These are phyloP conservation scores for Craniophora ligustri DNA, from an alignment of 2,888 invertebrate genomes.

Conservation along the genomic window DNA sequence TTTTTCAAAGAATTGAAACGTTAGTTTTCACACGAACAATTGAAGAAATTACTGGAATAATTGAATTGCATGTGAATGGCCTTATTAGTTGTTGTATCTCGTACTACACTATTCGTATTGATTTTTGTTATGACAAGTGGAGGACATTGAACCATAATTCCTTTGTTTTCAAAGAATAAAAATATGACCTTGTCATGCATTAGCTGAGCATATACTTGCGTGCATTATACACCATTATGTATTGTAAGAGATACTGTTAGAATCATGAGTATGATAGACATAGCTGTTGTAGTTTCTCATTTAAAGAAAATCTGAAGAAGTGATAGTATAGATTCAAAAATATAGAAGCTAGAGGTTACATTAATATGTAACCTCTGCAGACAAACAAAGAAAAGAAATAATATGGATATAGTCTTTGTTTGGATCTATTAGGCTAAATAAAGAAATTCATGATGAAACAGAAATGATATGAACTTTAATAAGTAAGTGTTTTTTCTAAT, in stretches of 20 bases:
- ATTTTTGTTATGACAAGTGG: slow-evolving; percentile 57
- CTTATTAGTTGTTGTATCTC: slow-evolving; percentile 55
- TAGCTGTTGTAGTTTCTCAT: too few relatives aligned
- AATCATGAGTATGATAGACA: not conserved
- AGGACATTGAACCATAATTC: slow-evolving; percentile 54
- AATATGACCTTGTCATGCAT: slow-evolving; percentile 3
- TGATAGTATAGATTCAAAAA: too few relatives aligned
- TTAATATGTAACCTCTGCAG: too few relatives aligned
- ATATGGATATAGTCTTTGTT: too few relatives aligned
- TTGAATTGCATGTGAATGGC: slow-evolving; percentile 49
- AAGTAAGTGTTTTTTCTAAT: too few relatives aligned
- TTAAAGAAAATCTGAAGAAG: too few relatives aligned
- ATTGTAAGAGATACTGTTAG: not conserved
- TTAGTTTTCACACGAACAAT: not conserved
- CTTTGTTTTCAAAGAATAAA: slow-evolving; percentile 36
- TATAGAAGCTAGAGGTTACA: too few relatives aligned
- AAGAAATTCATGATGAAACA: too few relatives aligned
- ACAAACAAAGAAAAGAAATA: too few relatives aligned
- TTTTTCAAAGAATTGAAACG: not conserved
- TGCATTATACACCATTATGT: slow-evolving; percentile 2
- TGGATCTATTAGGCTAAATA: too few relatives aligned
- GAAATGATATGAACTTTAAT: too few relatives aligned
- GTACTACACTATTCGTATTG: slow-evolving; percentile 56
- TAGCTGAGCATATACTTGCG: too few relatives aligned
- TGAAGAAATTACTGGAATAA: slow-evolving; percentile 6